These are phyloP conservation scores for Spinus pinus DNA, from an alignment of 2,797 vertebrate genomes.

Conservation along the genomic window DNA sequence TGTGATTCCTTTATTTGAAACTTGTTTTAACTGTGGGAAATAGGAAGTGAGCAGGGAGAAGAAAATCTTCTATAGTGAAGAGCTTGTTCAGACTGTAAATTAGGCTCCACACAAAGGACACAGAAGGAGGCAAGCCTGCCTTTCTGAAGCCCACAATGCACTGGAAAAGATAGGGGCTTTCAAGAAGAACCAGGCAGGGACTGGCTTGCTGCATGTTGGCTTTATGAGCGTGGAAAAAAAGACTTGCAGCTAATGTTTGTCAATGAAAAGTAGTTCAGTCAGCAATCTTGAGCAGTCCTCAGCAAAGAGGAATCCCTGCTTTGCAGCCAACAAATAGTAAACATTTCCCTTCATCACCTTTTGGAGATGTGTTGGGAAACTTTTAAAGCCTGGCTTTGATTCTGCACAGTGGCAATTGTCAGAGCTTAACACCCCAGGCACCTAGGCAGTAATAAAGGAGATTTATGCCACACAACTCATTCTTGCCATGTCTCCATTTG, in stretches of 20 bases:
- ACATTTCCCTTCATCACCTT: not conserved
- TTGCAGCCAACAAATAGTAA: conserved; percentile 51
- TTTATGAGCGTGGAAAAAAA: conserved; percentile 22
- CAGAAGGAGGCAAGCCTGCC: conserved; percentile 60
- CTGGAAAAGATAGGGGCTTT: conserved; percentile 47
- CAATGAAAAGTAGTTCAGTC: not conserved
- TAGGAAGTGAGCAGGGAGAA: conserved; percentile 71
- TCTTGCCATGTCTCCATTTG: not conserved
- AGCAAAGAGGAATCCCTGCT: conserved; percentile 2
- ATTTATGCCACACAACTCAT: not conserved
- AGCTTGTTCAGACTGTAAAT: conserved; percentile 74
- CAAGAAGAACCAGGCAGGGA: conserved; percentile 40
- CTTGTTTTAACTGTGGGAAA: conserved; percentile 78
- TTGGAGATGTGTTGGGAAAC: not conserved
- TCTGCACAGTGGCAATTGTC: not conserved
- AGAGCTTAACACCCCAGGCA: not conserved
- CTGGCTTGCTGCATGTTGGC: conserved; percentile 22
- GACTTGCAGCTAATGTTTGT: conserved; percentile 20
- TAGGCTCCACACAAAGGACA: conserved; percentile 58
- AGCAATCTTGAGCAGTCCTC: not conserved
- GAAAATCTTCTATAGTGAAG: conserved; percentile 63
- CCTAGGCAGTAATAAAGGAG: not conserved
- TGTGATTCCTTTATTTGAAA: conserved; percentile 68
- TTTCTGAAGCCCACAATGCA: conserved; percentile 39
- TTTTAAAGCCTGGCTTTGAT: not conserved